Evolutionary conservation across 2,797 vertebrate species (phyloP).

Genomic region (Podargus strigoides): DNA sequence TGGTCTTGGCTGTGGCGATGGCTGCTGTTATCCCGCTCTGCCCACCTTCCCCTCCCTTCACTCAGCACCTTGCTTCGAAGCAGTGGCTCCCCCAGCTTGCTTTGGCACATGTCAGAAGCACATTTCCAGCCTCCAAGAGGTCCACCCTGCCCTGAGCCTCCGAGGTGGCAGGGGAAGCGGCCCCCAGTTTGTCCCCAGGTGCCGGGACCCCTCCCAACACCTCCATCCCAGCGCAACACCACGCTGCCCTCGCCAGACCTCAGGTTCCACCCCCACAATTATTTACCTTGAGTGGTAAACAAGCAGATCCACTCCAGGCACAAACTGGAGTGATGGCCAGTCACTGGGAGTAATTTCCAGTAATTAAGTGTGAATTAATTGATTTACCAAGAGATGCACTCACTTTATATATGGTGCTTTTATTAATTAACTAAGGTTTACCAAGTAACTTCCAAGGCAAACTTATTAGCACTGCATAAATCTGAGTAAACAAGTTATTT

Average conservation of each 20-base stretch:
- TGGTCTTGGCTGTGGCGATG: no score
- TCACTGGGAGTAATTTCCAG: neutral
- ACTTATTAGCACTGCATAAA: constrained; percentile 39
- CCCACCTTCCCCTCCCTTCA: no score
- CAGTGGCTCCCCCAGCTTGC: no score
- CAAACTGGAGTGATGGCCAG: neutral
- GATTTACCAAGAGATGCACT: neutral
- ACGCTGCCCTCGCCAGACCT: rapidly evolving
- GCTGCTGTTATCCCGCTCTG: no score
- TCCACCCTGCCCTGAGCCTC: no score
- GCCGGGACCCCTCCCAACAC: rapidly evolving
- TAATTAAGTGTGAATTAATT: constrained; percentile 30
- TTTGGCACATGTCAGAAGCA: no score
- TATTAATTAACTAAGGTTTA: neutral
- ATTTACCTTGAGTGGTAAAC: neutral
- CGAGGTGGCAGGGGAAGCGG: no score
- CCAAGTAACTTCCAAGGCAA: constrained; percentile 66
- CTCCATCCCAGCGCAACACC: neutral
- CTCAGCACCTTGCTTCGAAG: no score
- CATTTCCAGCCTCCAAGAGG: no score
- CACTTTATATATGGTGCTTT: neutral
- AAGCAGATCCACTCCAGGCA: neutral
- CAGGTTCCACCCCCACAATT: neutral
- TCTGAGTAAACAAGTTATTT: constrained; percentile 66
- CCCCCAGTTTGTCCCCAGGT: no score